Evolutionary conservation across 2,888 invertebrate genomes (phyloP).

Genomic region (Hydraecia micacea): DNA sequence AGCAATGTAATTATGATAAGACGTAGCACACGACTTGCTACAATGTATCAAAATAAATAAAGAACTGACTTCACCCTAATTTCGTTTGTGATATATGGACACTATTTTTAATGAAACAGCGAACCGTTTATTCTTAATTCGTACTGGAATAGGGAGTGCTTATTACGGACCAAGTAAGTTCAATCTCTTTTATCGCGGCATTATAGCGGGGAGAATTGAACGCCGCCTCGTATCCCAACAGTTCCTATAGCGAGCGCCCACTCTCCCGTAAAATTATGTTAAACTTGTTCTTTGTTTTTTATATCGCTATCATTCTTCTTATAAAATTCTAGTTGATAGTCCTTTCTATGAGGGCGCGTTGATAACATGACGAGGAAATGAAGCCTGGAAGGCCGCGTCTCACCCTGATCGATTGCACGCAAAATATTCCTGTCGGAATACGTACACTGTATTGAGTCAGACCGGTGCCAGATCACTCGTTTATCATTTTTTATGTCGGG

Average conservation of each 20-base stretch:
- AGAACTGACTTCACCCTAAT: slow-evolving; percentile 34
- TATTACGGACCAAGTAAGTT: slow-evolving; percentile 86
- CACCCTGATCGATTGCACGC: slow-evolving; percentile 57
- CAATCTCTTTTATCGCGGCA: slow-evolving; percentile 88
- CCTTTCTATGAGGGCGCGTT: slow-evolving; percentile 67
- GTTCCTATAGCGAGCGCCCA: slow-evolving; percentile 79
- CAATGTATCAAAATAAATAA: slow-evolving; percentile 26
- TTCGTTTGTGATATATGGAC: slow-evolving; percentile 66
- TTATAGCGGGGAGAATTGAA: slow-evolving; percentile 85
- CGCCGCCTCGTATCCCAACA: slow-evolving; percentile 78
- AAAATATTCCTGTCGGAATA: slow-evolving; percentile 55
- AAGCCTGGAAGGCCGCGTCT: slow-evolving; percentile 30
- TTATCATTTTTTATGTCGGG: slow-evolving; percentile 58
- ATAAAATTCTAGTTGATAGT: slow-evolving; percentile 73
- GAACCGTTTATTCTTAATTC: slow-evolving; percentile 75
- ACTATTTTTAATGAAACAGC: slow-evolving; percentile 75
- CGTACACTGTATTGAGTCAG: slow-evolving; percentile 49
- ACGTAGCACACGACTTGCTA: slow-evolving; percentile 2
- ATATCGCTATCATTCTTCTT: slow-evolving; percentile 77
- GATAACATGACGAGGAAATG: slow-evolving; percentile 59
- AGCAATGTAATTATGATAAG: slow-evolving; percentile 46
- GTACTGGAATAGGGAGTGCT: slow-evolving; percentile 77
- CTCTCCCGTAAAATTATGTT: slow-evolving; percentile 88
- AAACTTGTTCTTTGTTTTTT: slow-evolving; percentile 82
- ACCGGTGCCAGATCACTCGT: slow-evolving; percentile 56